Conservation (phyloP, 2,113 vertebrate species). For the Ciconia maguari region DNA sequence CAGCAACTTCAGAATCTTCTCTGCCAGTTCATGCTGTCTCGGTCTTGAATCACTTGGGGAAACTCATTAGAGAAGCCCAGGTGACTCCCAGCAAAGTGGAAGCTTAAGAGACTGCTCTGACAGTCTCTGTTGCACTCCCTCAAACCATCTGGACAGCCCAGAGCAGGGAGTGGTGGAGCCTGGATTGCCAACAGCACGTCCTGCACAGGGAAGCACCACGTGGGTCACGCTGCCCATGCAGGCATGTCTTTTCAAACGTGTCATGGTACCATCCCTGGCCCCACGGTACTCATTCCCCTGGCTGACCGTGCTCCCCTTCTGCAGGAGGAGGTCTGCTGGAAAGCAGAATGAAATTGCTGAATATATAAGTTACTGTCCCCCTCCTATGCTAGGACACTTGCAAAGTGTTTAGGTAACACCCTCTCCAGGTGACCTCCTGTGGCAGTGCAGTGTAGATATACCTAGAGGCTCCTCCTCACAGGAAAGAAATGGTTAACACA, state of each 20-base stretch:
- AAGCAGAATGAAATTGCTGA: neutral
- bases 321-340: neutral
- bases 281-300: neutral
- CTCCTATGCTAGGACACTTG: neutral
- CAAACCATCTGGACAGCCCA: neutral
- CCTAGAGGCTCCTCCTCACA: neutral
- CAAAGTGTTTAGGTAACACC: neutral
- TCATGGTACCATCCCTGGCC: accelerated
- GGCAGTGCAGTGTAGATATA: neutral
- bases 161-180: neutral
- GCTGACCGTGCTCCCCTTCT: neutral
- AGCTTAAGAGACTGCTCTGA: neutral
- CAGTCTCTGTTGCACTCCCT: neutral
- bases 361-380: neutral
- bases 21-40: neutral
- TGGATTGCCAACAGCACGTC: neutral
- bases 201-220: neutral
- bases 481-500: neutral
- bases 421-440: neutral
- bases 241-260: neutral
- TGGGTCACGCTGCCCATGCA: neutral
- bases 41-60: neutral
- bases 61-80: neutral
- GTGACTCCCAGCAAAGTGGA: neutral
- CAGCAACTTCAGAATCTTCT: neutral